These are phyloP conservation scores for Hemiscyllium ocellatum DNA, from an alignment of 2,113 vertebrate species.

Conservation along the genomic window DNA sequence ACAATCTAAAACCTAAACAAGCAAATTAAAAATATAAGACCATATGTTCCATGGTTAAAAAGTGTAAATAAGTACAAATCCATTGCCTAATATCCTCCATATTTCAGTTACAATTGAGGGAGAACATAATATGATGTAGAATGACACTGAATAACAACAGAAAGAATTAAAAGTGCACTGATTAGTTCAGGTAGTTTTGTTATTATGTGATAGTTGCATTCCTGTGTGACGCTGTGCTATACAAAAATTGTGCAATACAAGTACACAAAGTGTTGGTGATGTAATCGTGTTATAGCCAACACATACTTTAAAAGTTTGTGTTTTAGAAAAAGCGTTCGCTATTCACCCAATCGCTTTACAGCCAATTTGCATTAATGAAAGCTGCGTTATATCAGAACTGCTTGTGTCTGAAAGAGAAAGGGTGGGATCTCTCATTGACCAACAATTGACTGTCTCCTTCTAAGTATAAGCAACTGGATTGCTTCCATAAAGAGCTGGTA, in stretches of 20 bases:
- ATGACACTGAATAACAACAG: conserved; percentile 43
- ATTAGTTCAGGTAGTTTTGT: too few species aligned
- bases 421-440: conserved; percentile 17
- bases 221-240: too few species aligned
- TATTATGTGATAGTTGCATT: too few species aligned
- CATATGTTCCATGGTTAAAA: conserved; percentile 55
- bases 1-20: conserved; percentile 57
- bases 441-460: not conserved
- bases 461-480: not conserved
- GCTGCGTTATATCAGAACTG: too few species aligned
- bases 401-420: not conserved
- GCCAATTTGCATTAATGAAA: too few species aligned
- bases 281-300: too few species aligned
- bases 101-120: not conserved
- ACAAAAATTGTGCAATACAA: too few species aligned
- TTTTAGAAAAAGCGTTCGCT: too few species aligned
- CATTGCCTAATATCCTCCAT: conserved; percentile 46
- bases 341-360: too few species aligned
- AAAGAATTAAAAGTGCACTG: not conserved
- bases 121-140: not conserved
- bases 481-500: not conserved
- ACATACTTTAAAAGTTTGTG: too few species aligned
- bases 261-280: too few species aligned
- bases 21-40: conserved; percentile 59
- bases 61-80: conserved; percentile 58